Evolutionary conservation across 1,140 invertebrate genomes (phyloP), one percentile per base, ranked within the genome.

Genomic region (Drosophila willistoni): DNA sequence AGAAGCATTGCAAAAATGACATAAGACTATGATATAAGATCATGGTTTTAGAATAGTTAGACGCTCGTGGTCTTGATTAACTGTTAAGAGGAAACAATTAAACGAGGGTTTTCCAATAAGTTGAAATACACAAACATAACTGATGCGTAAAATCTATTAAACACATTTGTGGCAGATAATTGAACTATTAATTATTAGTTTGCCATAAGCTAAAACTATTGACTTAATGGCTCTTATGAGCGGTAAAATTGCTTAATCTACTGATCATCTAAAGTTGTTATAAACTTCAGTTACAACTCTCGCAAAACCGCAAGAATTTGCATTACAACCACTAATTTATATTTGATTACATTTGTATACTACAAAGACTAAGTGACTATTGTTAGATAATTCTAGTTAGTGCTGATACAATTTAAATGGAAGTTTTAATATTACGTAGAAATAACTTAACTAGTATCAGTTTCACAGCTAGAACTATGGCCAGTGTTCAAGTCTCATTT

Each of bases 1-100:
- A 47, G 2, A 47, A 14, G 14, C 19, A 44, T 47, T 1, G 7
- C 14, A 47, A 14, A 47, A 47, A 9, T 17, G 6, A 19, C 10
- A 29, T 36, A 36, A 36, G 9, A 29, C 34, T 39, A 39, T 51
- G 44, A 51, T 51, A 51, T 51, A 51, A 51, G 44, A 51, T 10
- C 19, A 9, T 17, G 22, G 14, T 22, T 22, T 51, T 51, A 9
- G 1, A 12, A 51, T 22, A 51, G 2, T 19, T 9, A 51, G 17
- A 12, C 10, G 44, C 17, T 51, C 44, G 44, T 51, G 44, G 9
- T 51, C 44, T 51, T 22, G 44, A 51, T 51, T 22, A 51, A 51
- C 2, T 51, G 44, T 12, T 22, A 12, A 22, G 19, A 51, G 29
- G 29, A 29, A 29, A n/a, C 17, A 19, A 12, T 51, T 22, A 22